Base-by-base conservation (phyloP, 2,888 invertebrate genomes). In the Clunio marinus region DNA sequence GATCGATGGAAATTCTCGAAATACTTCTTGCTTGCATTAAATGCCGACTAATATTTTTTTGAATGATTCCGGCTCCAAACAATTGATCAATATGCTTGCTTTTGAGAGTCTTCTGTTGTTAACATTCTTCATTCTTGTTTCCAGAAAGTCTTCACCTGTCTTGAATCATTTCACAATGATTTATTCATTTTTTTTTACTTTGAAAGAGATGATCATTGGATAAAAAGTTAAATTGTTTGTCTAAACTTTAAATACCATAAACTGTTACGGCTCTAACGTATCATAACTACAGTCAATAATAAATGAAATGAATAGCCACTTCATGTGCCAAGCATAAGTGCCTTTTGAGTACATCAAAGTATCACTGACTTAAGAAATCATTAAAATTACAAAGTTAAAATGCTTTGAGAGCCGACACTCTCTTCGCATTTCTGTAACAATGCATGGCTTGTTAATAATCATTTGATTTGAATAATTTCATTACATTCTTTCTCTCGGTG, bases 201-300 rank as follows among this genome's bases (percentile, higher is more conserved):
- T 35, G 24, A 60, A 22, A 24, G 24, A n/a, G 37, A 60, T 22
- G n/a, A n/a, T n/a, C 28, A 59, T 35, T 59, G 32, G 20, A 20
- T 15, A 24, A 45, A 46, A 20, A 15, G 25, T 46, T 46, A 45
- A 46, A 63, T 22, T 63, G 46, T 63, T 63, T 63, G 46, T 63
- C 63, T 63, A 63, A n/a, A n/a, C n/a, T n/a, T n/a, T n/a, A n/a
- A 63, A 63, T 63, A 46, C 45, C 63, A 63, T 24, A 63, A 63
- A 46, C 46, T 63, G 46, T 63, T 63, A 25, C 45, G 45, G 63
- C 13, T 27, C 22, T 8, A 27, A 20, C 13, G 37, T 63, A 63
- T 63, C 63, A 63, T 63, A 27, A 57, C 57, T 27, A 57, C 27
- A 63, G 46, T 63, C 63, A 46, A 63, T 46, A 63, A 63, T 45